phyloP scores from a whole-genome alignment of 2,888 invertebrate genomes.

The Sialis lutaria region DNA sequence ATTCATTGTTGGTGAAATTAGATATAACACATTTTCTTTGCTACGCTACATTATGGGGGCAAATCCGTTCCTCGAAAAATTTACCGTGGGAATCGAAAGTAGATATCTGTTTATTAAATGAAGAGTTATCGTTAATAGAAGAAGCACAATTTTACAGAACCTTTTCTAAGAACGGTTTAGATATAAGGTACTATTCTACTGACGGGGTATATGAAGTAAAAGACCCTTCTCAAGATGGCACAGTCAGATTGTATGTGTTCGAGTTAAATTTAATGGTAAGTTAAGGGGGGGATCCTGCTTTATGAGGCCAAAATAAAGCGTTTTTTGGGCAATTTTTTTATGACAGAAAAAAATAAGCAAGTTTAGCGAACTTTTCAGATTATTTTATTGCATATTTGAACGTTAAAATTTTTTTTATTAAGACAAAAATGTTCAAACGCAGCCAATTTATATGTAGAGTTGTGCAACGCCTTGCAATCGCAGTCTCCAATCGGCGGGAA shows the following conservation, averaged over 20 bases:
- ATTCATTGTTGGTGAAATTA: slow-evolving; percentile 24
- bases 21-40: slow-evolving; percentile 34
- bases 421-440: too few species aligned
- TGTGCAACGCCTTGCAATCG: too few species aligned
- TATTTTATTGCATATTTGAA: too few species aligned
- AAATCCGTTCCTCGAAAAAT: slow-evolving; percentile 29
- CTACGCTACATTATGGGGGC: slow-evolving; percentile 37
- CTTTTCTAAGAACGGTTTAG: slow-evolving; percentile 27
- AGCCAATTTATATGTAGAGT: too few species aligned
- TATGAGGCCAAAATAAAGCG: too few species aligned
- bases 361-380: too few species aligned
- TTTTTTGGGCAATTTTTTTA: too few species aligned
- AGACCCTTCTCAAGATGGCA: slow-evolving; percentile 16
- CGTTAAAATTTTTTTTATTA: too few species aligned
- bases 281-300: too few species aligned
- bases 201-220: slow-evolving; percentile 29
- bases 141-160: slow-evolving; percentile 28
- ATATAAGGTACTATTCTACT: slow-evolving; percentile 27
- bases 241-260: slow-evolving; percentile 29
- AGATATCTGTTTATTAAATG: slow-evolving; percentile 31
- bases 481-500: too few species aligned
- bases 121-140: slow-evolving; percentile 25
- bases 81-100: slow-evolving; percentile 34
- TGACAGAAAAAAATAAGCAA: too few species aligned
- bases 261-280: slow-evolving; percentile 28